Conservation (phyloP, 2,113 vertebrate species). For the Channa argus region DNA sequence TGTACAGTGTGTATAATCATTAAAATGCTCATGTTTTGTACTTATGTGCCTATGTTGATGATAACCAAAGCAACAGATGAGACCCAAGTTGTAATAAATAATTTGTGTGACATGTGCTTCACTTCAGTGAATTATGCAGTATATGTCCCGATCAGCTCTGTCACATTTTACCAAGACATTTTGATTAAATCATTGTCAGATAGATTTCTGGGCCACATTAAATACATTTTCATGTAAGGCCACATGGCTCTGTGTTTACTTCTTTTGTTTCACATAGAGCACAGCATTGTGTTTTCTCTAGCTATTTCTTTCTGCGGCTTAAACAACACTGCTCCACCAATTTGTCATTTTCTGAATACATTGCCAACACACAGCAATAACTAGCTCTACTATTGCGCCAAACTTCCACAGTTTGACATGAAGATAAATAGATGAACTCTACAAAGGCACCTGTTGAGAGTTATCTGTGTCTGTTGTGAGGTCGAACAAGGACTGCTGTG, state of each 20-base stretch:
- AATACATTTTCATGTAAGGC: too few species aligned
- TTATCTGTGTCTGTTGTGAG: conserved; percentile 46
- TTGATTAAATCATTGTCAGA: too few species aligned
- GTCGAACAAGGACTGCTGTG: conserved; percentile 60
- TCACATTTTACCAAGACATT: too few species aligned
- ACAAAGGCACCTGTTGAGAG: conserved; percentile 52
- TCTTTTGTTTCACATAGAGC: conserved; percentile 20
- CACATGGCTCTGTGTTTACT: not conserved
- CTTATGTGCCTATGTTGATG: too few species aligned
- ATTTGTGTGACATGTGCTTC: too few species aligned
- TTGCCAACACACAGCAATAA: conserved; percentile 29
- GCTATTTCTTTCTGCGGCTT: conserved; percentile 29
- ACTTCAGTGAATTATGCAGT: too few species aligned
- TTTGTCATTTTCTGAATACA: conserved; percentile 22
- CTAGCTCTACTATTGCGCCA: conserved; percentile 29
- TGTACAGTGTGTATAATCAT: too few species aligned
- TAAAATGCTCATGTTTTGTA: too few species aligned
- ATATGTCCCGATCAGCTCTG: too few species aligned
- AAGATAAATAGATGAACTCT: conserved; percentile 49
- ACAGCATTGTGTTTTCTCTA: not conserved
- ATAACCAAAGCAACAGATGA: too few species aligned
- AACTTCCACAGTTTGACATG: conserved; percentile 38
- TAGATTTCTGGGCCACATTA: too few species aligned
- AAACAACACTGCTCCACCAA: conserved; percentile 14
- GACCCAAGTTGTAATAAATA: too few species aligned